phyloP scores from a whole-genome alignment of 2,113 vertebrate genomes.

The Oreochromis tanganicae region DNA sequence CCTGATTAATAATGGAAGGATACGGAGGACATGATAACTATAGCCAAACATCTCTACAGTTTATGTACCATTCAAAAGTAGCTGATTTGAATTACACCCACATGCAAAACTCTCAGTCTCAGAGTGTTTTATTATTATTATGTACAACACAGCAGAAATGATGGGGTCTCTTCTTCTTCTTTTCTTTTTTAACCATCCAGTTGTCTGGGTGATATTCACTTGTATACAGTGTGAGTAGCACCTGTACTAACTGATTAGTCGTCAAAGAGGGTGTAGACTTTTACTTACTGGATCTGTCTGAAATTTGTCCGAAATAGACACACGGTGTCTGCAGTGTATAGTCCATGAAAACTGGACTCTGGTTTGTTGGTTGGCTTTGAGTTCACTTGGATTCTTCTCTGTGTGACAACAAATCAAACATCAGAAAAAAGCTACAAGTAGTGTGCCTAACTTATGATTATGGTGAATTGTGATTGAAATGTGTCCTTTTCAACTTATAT shows the following conservation, averaged over 20 bases:
- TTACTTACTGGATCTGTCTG: not conserved
- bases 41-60: not conserved
- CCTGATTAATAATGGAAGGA: not conserved
- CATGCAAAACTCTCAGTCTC: not conserved
- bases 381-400: not conserved
- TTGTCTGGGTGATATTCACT: not conserved
- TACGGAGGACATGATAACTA: not conserved
- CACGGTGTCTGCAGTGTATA: not conserved
- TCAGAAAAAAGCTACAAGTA: not conserved
- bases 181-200: not conserved
- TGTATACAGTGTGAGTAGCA: not conserved
- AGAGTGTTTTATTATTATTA: not conserved
- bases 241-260: not conserved
- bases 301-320: not conserved
- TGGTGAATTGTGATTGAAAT: not conserved
- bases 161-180: not conserved
- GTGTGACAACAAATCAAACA: not conserved
- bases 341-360: not conserved
- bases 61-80: not conserved
- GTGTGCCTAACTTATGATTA: no score
- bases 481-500: not conserved
- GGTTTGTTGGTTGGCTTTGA: not conserved
- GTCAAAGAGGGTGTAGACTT: not conserved
- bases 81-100: not conserved
- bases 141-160: not conserved